Conservation (phyloP, 2,888 invertebrate species). For the Zygothrica quintamaculata region DNA sequence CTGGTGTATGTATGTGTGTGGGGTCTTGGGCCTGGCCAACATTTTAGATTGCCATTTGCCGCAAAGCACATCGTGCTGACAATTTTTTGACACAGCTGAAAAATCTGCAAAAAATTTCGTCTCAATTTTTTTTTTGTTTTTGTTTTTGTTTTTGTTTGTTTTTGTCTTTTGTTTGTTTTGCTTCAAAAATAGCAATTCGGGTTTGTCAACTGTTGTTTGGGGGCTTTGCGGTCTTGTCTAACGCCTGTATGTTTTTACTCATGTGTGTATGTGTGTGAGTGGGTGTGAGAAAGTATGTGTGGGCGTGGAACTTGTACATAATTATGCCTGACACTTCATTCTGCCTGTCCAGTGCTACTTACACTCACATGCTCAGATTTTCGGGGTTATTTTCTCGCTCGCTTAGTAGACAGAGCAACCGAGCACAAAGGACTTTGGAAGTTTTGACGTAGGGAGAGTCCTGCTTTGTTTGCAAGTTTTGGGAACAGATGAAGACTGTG, state of each 20-base stretch:
- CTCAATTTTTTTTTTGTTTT: no score
- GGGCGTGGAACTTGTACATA: conserved; percentile 70
- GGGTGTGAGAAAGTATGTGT: conserved; percentile 25
- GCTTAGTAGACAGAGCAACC: conserved; percentile 38
- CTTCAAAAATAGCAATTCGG: conserved; percentile 69
- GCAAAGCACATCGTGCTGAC: conserved; percentile 65
- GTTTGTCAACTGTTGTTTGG: conserved; percentile 58
- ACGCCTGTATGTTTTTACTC: conserved; percentile 21
- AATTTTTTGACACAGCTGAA: conserved; percentile 81
- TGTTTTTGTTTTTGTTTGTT: conserved; percentile 45
- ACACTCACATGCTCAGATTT: conserved; percentile 22
- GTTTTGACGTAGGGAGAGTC: conserved; percentile 16
- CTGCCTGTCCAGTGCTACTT: conserved; percentile 59
- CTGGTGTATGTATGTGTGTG: neutral
- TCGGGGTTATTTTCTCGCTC: conserved; percentile 9
- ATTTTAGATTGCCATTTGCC: conserved; percentile 66
- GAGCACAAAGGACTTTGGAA: conserved; percentile 42
- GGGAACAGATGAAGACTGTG: conserved; percentile 5
- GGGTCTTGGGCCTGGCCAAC: conserved; percentile 42
- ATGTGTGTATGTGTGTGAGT: conserved; percentile 18
- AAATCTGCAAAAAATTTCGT: conserved; percentile 73
- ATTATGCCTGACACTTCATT: conserved; percentile 71
- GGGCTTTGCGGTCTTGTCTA: conserved; percentile 31
- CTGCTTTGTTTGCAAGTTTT: conserved; percentile 8
- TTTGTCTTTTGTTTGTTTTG: conserved; percentile 45